Percentiles rank a stretch among this genome's conserved stretches.
phyloP scores from a whole-genome alignment of 2,888 invertebrate species.

The Hemithea aestivaria region DNA sequence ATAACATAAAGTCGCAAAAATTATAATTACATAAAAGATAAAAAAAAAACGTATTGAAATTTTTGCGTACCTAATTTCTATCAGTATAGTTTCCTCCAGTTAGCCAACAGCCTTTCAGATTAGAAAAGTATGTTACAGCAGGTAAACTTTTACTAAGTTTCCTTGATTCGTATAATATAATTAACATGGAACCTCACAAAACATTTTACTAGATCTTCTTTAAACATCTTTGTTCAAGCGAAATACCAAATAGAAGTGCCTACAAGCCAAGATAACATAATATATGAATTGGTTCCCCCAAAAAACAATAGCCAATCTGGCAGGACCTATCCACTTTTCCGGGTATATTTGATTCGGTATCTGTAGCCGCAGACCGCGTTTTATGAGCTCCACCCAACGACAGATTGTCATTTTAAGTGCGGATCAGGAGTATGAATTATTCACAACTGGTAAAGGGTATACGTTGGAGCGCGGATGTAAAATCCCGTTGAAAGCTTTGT shows the following conservation, averaged over 20 bases:
- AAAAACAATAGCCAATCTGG: conserved; percentile 7
- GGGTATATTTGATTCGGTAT: conserved; percentile 8
- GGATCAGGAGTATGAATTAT: conserved; percentile 60
- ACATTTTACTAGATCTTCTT: no score
- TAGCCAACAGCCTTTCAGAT: no score
- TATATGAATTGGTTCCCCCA: background rate
- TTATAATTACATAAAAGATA: no score
- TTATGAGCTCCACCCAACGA: conserved; percentile 45
- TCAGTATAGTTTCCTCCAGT: no score
- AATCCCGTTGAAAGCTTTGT: conserved; percentile 34
- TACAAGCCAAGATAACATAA: background rate
- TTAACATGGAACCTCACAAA: no score
- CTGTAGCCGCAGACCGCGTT: conserved; percentile 27
- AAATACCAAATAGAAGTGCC: background rate
- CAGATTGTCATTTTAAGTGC: conserved; percentile 64
- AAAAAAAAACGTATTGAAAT: no score
- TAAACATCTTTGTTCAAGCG: no score
- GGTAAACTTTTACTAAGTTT: no score
- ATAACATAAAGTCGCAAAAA: no score
- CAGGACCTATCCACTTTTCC: conserved; percentile 7
- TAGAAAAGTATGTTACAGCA: no score
- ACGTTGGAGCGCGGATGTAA: conserved; percentile 43
- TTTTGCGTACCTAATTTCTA: no score
- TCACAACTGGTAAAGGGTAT: conserved; percentile 49
- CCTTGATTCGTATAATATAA: no score